These are phyloP conservation scores for Trichoplusia ni DNA, from an alignment of 1,140 invertebrate genomes.

Conservation along the genomic window DNA sequence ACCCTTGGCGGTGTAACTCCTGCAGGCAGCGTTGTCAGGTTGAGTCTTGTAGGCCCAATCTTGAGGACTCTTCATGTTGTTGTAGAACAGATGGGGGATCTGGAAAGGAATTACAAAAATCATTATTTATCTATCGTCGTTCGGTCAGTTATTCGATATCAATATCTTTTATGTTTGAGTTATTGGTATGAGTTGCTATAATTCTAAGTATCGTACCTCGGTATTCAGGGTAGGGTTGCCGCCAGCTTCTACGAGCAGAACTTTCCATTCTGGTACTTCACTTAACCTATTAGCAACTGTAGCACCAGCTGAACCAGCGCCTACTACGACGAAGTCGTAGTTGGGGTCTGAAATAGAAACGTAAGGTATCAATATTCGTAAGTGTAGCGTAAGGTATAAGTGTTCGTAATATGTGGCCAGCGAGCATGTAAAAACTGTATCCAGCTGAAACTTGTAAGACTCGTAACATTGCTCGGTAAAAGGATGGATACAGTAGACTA, in stretches of 20 bases:
- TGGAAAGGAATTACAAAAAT: conserved; percentile 39
- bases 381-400: no score
- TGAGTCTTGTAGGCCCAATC: conserved; percentile 83
- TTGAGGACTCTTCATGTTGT: conserved; percentile 49
- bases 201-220: no score
- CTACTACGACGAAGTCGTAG: conserved; percentile 52
- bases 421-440: no score
- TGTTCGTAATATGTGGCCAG: no score
- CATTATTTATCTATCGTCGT: no score
- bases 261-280: conserved; percentile 86
- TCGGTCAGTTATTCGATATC: no score
- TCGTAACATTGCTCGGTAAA: no score
- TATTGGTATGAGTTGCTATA: no score
- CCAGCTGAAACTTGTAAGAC: no score
- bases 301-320: conserved; percentile 87
- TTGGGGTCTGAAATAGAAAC: conserved; percentile 49
- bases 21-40: conserved; percentile 72
- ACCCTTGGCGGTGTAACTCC: conserved; percentile 56
- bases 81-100: conserved; percentile 52
- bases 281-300: conserved; percentile 92
- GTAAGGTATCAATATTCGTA: no score
- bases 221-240: conserved; percentile 44
- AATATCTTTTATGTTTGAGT: no score
- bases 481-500: no score
- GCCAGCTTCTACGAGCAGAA: conserved; percentile 83